These are phyloP conservation scores for Sarotherodon lohbergeri DNA, from an alignment of 2,113 vertebrate genomes.

Conservation along the genomic window DNA sequence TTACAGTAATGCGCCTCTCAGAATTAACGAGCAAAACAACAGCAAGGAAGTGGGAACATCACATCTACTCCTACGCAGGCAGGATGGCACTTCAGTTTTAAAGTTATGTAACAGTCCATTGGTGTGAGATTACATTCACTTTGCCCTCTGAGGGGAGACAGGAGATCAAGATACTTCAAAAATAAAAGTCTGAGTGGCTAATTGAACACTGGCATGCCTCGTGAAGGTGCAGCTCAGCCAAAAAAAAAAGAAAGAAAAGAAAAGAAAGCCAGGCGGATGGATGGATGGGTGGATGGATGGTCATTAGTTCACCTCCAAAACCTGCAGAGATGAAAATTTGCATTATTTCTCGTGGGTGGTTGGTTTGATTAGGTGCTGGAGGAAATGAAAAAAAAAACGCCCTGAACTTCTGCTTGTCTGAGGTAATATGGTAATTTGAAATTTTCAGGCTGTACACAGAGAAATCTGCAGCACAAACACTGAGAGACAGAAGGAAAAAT, in stretches of 20 bases:
- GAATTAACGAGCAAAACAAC: conserved; percentile 57
- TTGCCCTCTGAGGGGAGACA: conserved; percentile 27
- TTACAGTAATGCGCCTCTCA: conserved; percentile 36
- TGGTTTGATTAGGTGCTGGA: neutral
- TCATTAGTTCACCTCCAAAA: neutral
- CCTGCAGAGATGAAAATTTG: neutral
- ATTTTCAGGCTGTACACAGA: neutral
- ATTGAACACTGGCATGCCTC: neutral
- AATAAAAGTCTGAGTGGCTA: conserved; percentile 31
- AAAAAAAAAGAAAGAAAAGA: neutral
- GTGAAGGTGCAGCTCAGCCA: neutral
- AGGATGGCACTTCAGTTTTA: conserved; percentile 60
- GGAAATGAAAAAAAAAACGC: neutral
- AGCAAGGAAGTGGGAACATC: conserved; percentile 63
- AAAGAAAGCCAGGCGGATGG: neutral
- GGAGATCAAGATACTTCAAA: neutral
- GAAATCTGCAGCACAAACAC: neutral
- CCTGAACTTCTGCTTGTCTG: neutral
- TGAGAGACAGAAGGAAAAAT: neutral
- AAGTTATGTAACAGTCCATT: conserved; percentile 62
- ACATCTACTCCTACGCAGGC: conserved; percentile 60
- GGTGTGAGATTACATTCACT: conserved; percentile 52
- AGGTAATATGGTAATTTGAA: neutral
- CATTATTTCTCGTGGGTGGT: neutral
- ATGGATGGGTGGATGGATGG: neutral